Evolutionary conservation across 2,113 vertebrate species (phyloP), one percentile per base, ranked within the genome.

Genomic region (Megatriorchis doriae): DNA sequence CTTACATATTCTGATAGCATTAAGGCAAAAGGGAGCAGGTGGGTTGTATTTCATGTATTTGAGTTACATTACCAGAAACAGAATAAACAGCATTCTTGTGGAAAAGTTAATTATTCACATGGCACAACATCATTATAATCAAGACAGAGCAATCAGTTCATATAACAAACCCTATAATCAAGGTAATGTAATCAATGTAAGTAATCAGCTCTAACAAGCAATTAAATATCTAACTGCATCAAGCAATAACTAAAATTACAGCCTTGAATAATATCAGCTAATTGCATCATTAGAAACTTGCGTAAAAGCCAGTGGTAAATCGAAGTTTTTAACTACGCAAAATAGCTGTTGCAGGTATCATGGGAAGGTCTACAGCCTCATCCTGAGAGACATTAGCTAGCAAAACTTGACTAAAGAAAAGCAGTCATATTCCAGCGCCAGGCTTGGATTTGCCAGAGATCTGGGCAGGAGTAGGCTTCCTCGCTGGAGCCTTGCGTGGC

Each of bases 121-220:
- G 68, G 61, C 52, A 74, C 88, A 97, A 93, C 88, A 87, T 90
- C 75, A 80, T 96, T 95, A 94, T 87, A 97, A 97, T 97, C 96
- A 97, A 90, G 92, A 78, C 47, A 85, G 59, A 93, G 94, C 59
- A 96, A 94, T 96, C 92, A 96, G 74, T 78, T 96, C 53, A 31
- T 82, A 42, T 83, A 94, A 92, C 85, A 90, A 97, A 90, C 75
- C 38, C 68, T 90, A 94, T 95, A 95, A 96, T 96, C 92, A 97
- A 97, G 83, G 79, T 94, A 93, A 91, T 81, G 67, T 92, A 96
- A 93, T 96, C 95, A 94, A 81, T 88, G 56, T 65, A 92, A 96
- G 89, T 94, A 96, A 96, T 97, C 93, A 97, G 55, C 90, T 88
- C 17, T 94, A 96, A 97, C 90, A 94, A 94, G 93, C 75, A 88